Percentiles rank a stretch among this genome's conserved stretches.
These are phyloP conservation scores for Lasioglossum villosulum DNA, from an alignment of 2,888 invertebrate species.

Conservation along the genomic window DNA sequence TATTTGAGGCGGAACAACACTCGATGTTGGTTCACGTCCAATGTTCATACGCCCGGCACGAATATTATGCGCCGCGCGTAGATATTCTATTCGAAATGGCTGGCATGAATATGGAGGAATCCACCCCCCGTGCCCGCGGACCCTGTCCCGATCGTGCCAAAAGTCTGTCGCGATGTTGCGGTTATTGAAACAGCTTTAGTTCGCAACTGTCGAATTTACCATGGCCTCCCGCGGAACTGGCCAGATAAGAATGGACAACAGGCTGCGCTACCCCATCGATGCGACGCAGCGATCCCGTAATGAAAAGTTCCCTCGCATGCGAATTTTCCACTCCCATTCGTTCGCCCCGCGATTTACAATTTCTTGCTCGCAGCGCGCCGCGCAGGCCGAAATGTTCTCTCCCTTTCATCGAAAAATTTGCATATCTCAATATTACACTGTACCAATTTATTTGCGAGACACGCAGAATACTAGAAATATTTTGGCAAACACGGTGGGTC, in stretches of 20 bases:
- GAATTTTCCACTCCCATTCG: neutral
- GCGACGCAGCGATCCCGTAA: neutral
- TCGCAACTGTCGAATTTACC: slow-evolving; percentile 45
- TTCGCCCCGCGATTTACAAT: neutral
- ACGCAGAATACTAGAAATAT: too few relatives aligned
- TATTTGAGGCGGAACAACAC: slow-evolving; percentile 43
- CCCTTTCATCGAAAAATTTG: too few relatives aligned
- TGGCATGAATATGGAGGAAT: slow-evolving; percentile 62
- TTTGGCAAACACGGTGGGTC: too few relatives aligned
- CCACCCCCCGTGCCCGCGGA: slow-evolving; percentile 8
- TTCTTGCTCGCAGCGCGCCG: neutral
- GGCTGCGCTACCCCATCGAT: neutral
- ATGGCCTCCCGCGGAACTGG: neutral
- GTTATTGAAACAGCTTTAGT: slow-evolving; percentile 54
- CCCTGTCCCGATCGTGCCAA: slow-evolving; percentile 45
- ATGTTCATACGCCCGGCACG: slow-evolving; percentile 51
- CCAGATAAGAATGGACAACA: slow-evolving; percentile 5
- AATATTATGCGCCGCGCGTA: slow-evolving; percentile 58
- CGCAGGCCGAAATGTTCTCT: too few relatives aligned
- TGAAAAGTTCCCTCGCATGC: neutral
- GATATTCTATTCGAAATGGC: slow-evolving; percentile 60
- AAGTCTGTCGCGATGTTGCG: slow-evolving; percentile 41
- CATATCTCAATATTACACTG: too few relatives aligned
- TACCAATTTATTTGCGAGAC: too few relatives aligned
- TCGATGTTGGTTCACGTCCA: slow-evolving; percentile 54